Base-by-base conservation (phyloP, 2,797 vertebrate genomes). In the Darevskia nairensis region DNA sequence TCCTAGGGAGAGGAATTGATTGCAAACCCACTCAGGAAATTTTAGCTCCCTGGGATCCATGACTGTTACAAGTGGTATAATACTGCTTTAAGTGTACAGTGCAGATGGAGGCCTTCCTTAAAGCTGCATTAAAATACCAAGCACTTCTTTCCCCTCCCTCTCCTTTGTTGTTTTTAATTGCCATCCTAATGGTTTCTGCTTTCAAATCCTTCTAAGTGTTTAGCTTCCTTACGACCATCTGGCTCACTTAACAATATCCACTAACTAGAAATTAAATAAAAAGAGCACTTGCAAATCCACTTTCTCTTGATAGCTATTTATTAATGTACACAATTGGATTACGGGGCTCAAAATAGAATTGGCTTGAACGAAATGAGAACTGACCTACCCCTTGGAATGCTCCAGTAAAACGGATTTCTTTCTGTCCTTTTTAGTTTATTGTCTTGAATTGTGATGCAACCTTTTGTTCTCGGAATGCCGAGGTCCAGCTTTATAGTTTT, bases 231-330 rank as follows among this genome's bases (percentile, higher is more conserved):
- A 80, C 87, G 71, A 55, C 23, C 84, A 89, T 72, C 66, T 90
- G 80, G 89, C 59, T 91, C 46, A 69, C 32, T 17, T n/a, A 93
- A 89, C 5, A 86, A 85, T 32, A 46, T 68, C 68, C 50, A 87
- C 76, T 32, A 90, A 89, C 89, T 87, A 59, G 87, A 59, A 91
- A 92, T 64, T 68, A 88, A 92, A 89, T 86, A 29, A 91, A 77
- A 94, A 87, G 23, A 78, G 2, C 21, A 71, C 92, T 92, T 92
- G 64, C 6, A 90, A 55, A 85, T 82, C 0, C 88, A 68, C 91
- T 95, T 94, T 88, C 3, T 84, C 25, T 72, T 74, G 59, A 86
- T 90, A 75, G 29, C 91, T 80, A 87, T 79, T 89, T 90, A 86
- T 90, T 91, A 75, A 50, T 90, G 64, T 79, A 13, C 59, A 39